Conservation (phyloP, 1,140 invertebrate genomes). For the Camponotus pennsylvanicus region DNA sequence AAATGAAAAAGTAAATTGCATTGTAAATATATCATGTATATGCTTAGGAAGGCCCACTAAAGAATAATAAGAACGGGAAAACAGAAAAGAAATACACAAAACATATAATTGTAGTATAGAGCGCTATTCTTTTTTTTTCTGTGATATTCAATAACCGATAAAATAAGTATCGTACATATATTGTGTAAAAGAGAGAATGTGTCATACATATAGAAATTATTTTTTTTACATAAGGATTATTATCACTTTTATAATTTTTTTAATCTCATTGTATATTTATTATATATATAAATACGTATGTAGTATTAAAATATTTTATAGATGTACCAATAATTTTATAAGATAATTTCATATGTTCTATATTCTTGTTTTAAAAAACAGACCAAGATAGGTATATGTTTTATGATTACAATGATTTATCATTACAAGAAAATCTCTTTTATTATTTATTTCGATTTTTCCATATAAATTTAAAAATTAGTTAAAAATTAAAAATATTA, state of each 20-base stretch:
- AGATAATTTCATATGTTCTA: background rate
- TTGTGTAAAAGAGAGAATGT: background rate
- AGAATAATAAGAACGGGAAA: background rate
- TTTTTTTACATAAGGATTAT: background rate
- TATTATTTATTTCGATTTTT: background rate
- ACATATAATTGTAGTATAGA: background rate
- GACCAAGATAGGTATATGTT: background rate
- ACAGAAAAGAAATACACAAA: background rate
- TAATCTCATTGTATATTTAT: slow-evolving; percentile 3
- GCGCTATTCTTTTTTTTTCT: background rate
- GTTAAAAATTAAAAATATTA: background rate
- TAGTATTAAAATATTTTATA: background rate
- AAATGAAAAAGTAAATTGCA: slow-evolving; percentile 56
- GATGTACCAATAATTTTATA: no score
- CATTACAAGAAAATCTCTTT: background rate
- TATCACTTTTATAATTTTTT: background rate
- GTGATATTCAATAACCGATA: background rate
- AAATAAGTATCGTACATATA: slow-evolving; percentile 7
- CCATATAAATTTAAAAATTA: no score
- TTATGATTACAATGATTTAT: no score
- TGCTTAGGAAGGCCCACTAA: background rate
- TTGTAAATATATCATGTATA: slow-evolving; percentile 41
- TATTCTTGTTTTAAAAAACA: background rate
- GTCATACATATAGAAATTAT: background rate
- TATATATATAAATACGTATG: background rate